phyloP scores from a whole-genome alignment of 2,888 invertebrate genomes.

The Osmoderma eremita region DNA sequence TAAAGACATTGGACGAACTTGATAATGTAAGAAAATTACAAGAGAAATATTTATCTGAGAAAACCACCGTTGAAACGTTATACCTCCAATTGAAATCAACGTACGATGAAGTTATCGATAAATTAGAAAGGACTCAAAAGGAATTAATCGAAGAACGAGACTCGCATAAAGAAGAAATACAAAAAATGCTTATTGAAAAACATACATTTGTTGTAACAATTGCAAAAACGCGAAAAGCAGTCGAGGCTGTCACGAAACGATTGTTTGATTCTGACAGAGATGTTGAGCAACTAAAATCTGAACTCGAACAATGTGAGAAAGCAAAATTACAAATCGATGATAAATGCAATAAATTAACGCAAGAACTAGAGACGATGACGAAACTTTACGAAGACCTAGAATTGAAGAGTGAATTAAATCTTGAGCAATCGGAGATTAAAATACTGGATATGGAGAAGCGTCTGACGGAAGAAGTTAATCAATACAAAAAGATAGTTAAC shows the following conservation, averaged over 20 bases:
- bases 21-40: conserved; percentile 58
- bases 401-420: conserved; percentile 55
- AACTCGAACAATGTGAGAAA: conserved; percentile 57
- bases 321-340: conserved; percentile 57
- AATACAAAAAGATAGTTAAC: conserved; percentile 42
- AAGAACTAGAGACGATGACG: conserved; percentile 54
- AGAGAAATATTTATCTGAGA: conserved; percentile 10
- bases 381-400: conserved; percentile 57
- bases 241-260: conserved; percentile 69
- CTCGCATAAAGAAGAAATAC: conserved; percentile 64
- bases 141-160: conserved; percentile 47
- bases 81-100: conserved; percentile 37
- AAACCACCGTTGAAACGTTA: conserved; percentile 1
- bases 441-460: conserved; percentile 52
- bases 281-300: conserved; percentile 67
- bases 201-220: conserved; percentile 70
- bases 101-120: conserved; percentile 36
- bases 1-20: conserved; percentile 50
- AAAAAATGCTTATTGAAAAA: conserved; percentile 66
- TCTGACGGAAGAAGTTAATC: conserved; percentile 54
- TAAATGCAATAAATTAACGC: conserved; percentile 53
- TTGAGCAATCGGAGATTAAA: conserved; percentile 54
- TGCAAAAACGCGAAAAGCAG: conserved; percentile 69
- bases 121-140: conserved; percentile 6
- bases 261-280: conserved; percentile 70